Base-by-base conservation (phyloP, 2,888 invertebrate genomes). In the Drosophila borborema region DNA sequence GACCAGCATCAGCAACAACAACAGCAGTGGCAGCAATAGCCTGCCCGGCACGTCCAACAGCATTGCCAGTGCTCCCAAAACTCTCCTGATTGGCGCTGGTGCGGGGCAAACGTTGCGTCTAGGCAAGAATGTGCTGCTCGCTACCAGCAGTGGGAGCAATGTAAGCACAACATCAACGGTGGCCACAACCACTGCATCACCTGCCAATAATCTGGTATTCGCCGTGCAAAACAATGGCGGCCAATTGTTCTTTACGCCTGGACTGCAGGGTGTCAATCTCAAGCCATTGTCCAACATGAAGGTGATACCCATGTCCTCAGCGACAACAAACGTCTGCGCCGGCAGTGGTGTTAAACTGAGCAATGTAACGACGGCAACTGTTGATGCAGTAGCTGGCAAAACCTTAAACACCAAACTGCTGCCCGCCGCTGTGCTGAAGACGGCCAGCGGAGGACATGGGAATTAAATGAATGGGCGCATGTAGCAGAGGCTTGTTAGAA, bases 241-340 rank as follows among this genome's bases (percentile, higher is more conserved):
- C 0, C 95, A 95, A 91, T 94, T 95, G 74, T 92, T 95, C 64
- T 91, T 95, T 64, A 95, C 95, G n/a, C 94, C 94, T 10, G 94
- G 94, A 41, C 94, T 95, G 89, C 95, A 95, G 91, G 94, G 95
- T 28, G 94, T 95, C 65, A 95, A 95, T 89, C 93, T 95, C 20
- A 95, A 95, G 90, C 94, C 95, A 12, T 89, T 95, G 71, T 95
- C 95, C 91, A 95, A 94, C 12, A 93, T 95, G 64, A 95, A 95
- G 91, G 95, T 95, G 64, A 95, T 95, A 84, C 85, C 84, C 16
- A 82, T 86, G 82, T 64, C 76, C 2, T 23, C 70, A 14, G 64
- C 71, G 4, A 28, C 75, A 28, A 54, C 61, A n/a, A 48, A 41
- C 3, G 51, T 53, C 8, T 14, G 69, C 7, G 64, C 62, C 8